Conservation (phyloP, 2,888 invertebrate species). For the Rhingia campestris region DNA sequence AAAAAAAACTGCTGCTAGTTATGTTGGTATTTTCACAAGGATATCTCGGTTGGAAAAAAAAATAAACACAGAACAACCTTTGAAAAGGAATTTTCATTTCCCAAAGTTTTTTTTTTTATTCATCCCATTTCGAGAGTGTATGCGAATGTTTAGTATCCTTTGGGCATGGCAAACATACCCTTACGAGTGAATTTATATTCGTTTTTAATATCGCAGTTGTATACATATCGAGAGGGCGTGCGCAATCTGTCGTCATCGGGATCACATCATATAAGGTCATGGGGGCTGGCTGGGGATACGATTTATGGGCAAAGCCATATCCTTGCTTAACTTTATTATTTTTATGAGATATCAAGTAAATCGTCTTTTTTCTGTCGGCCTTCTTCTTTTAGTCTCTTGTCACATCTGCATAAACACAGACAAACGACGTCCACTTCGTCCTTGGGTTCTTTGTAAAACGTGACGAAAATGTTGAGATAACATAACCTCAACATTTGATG, state of each 20-base stretch:
- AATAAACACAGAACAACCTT: conserved; percentile 4
- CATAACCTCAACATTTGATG: conserved; percentile 61
- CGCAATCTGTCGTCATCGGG: conserved; percentile 33
- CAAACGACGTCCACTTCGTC: conserved; percentile 8
- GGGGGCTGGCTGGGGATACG: conserved; percentile 18
- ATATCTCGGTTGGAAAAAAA: conserved; percentile 4
- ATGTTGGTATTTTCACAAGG: conserved; percentile 24
- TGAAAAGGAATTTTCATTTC: conserved; percentile 61
- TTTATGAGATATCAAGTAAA: conserved; percentile 72
- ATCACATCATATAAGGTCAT: conserved; percentile 45
- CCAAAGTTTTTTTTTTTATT: conserved; percentile 56
- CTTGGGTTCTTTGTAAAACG: conserved; percentile 45
- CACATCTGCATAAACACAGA: conserved; percentile 48
- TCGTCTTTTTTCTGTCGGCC: conserved; percentile 51
- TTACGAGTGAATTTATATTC: conserved; percentile 51
- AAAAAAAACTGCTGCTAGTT: conserved; percentile 30
- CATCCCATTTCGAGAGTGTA: conserved; percentile 14
- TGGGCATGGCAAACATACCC: conserved; percentile 46
- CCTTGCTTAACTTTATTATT: conserved; percentile 70
- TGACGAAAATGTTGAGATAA: conserved; percentile 65
- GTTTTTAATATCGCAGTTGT: conserved; percentile 59
- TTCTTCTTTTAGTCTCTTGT: conserved; percentile 17
- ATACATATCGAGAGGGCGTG: conserved; percentile 33
- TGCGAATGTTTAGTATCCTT: conserved; percentile 22
- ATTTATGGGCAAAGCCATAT: conserved; percentile 62